These are phyloP conservation scores for Zenarchopterus dispar DNA, from an alignment of 2,797 vertebrate species.

Conservation along the genomic window DNA sequence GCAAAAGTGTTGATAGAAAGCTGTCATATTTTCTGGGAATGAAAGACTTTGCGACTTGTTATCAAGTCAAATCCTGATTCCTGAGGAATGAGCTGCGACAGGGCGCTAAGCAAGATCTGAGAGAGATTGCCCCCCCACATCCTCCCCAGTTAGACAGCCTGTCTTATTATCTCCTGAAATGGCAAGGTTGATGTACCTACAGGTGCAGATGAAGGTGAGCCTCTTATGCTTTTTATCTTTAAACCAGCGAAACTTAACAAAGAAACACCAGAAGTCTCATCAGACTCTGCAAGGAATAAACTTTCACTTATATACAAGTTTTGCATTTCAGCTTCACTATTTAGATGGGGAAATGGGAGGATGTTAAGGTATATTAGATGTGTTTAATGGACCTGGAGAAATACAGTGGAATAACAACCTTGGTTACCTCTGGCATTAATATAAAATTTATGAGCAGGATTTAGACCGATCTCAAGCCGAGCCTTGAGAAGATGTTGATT, in stretches of 20 bases:
- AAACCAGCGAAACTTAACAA: constrained; percentile 66
- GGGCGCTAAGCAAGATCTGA: constrained; percentile 62
- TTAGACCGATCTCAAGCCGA: constrained; percentile 75
- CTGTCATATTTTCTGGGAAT: constrained; percentile 62
- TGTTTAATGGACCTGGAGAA: constrained; percentile 77
- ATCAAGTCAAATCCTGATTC: constrained; percentile 69
- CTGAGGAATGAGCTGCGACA: constrained; percentile 67
- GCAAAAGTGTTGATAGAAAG: constrained; percentile 65
- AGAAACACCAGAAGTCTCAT: constrained; percentile 64
- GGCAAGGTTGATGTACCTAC: constrained; percentile 74
- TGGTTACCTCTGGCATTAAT: constrained; percentile 81
- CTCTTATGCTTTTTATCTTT: constrained; percentile 68
- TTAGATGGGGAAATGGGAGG: constrained; percentile 60
- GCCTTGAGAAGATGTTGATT: constrained; percentile 76
- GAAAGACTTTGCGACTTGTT: constrained; percentile 66
- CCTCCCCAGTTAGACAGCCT: constrained; percentile 57
- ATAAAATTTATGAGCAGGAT: constrained; percentile 81
- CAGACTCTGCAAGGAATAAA: constrained; percentile 65
- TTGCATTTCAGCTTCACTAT: constrained; percentile 58
- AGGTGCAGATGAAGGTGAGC: constrained; percentile 71
- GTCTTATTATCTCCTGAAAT: constrained; percentile 75
- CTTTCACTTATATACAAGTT: constrained; percentile 64
- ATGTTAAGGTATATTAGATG: constrained; percentile 68
- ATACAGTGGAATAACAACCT: constrained; percentile 74
- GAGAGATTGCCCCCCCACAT: constrained; percentile 37